Conservation (phyloP, 2,113 vertebrate genomes). For the Stigmatopora argus region DNA sequence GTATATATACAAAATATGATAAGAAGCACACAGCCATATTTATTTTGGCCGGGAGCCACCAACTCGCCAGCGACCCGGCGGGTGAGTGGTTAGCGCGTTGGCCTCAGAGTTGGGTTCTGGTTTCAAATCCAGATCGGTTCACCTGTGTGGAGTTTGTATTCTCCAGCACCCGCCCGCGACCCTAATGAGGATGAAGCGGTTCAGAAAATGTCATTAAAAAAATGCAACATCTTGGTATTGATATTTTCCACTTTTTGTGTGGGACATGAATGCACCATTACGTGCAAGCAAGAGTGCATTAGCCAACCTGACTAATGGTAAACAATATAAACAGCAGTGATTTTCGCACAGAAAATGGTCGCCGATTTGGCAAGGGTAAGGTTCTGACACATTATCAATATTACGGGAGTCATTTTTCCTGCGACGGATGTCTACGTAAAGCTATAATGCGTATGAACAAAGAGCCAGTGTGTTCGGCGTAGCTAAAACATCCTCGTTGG, state of each 20-base stretch:
- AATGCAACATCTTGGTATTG: accelerated
- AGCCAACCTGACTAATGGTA: background rate
- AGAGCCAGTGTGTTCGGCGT: slow-evolving; percentile 1
- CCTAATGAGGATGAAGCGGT: too few relatives aligned
- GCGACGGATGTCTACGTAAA: too few relatives aligned
- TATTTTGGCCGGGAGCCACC: too few relatives aligned
- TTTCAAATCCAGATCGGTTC: too few relatives aligned
- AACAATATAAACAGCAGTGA: background rate
- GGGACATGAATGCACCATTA: slow-evolving; percentile 14
- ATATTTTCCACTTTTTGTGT: background rate
- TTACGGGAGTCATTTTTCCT: background rate
- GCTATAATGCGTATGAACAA: slow-evolving; percentile 1
- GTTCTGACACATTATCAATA: background rate
- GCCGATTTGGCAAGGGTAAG: background rate
- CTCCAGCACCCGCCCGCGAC: too few relatives aligned
- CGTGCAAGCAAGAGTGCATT: background rate
- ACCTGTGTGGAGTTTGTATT: too few relatives aligned
- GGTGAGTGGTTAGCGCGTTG: too few relatives aligned
- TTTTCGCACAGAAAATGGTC: background rate
- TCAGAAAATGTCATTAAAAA: background rate
- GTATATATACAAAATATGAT: too few relatives aligned
- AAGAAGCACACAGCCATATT: too few relatives aligned
- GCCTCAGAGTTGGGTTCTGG: too few relatives aligned
- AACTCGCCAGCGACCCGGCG: too few relatives aligned
- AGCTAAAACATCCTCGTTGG: background rate